Percentiles rank a stretch among this genome's conserved stretches.
These are phyloP conservation scores for Zaprionus lineosus DNA, from an alignment of 2,888 invertebrate species.

Conservation along the genomic window DNA sequence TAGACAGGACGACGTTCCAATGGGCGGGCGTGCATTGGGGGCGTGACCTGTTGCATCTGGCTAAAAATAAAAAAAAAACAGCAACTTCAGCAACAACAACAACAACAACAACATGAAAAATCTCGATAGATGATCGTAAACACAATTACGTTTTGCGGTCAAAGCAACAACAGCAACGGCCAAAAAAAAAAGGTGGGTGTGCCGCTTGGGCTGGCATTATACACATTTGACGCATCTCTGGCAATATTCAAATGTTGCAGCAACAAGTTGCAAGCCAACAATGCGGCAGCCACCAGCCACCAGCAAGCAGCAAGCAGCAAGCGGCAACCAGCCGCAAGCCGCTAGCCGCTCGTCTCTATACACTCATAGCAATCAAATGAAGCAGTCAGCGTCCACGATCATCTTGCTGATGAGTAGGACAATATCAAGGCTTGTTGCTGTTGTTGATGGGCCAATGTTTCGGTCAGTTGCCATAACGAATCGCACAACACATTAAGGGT, in stretches of 20 bases:
- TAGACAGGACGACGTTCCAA: conserved; percentile 45
- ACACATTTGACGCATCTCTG: conserved; percentile 65
- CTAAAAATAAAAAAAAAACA: conserved; percentile 9
- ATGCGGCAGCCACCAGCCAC: too few relatives aligned
- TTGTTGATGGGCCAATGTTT: conserved; percentile 74
- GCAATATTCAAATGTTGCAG: conserved; percentile 67
- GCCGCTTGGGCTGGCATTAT: conserved; percentile 57
- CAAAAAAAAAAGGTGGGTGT: conserved; percentile 64
- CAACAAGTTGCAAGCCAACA: conserved; percentile 41
- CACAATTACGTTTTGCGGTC: conserved; percentile 65
- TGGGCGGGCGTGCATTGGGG: conserved; percentile 48
- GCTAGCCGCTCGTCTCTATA: conserved; percentile 3
- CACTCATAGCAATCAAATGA: conserved; percentile 42
- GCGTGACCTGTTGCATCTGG: conserved; percentile 60
- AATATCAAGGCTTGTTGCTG: conserved; percentile 50
- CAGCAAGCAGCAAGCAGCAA: conserved; percentile 9
- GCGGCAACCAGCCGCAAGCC: conserved; percentile 4
- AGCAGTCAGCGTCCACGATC: conserved; percentile 35
- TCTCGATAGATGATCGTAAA: conserved; percentile 75
- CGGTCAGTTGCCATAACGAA: conserved; percentile 77
- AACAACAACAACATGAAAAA: conserved; percentile 29
- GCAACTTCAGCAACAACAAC: conserved; percentile 1
- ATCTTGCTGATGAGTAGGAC: conserved; percentile 51
- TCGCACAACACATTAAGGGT: conserved; percentile 76
- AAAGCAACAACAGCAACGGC: conserved; percentile 32